Conservation (phyloP, 2,888 invertebrate genomes). For the Tortricodes alternella region DNA sequence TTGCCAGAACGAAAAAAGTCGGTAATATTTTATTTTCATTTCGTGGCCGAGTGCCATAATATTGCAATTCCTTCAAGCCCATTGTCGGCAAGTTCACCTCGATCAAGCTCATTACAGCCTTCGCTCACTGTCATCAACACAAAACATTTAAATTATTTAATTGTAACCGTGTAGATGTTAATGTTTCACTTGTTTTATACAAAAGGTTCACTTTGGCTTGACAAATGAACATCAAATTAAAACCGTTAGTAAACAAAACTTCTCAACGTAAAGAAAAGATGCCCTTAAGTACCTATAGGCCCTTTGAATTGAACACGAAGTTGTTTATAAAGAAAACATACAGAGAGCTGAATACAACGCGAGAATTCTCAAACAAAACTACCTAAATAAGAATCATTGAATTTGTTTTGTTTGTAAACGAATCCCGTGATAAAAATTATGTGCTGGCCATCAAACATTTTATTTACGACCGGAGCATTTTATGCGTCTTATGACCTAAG, state of each 20-base stretch:
- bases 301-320: conserved; percentile 12
- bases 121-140: conserved; percentile 55
- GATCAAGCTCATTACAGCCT: conserved; percentile 36
- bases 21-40: conserved; percentile 62
- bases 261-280: background rate
- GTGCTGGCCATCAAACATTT: conserved; percentile 28
- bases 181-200: background rate
- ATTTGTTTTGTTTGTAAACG: conserved; percentile 32
- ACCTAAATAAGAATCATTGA: conserved; percentile 26
- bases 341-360: conserved; percentile 8
- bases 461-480: conserved; percentile 24
- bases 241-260: background rate
- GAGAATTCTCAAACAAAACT: conserved; percentile 21
- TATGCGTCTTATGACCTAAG: conserved; percentile 28
- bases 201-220: background rate
- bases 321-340: conserved; percentile 29
- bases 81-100: conserved; percentile 29
- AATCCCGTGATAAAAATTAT: conserved; percentile 25
- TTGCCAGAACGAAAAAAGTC: conserved; percentile 55
- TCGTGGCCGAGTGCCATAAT: conserved; percentile 51
- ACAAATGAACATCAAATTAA: background rate
- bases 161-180: background rate
- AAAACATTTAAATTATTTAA: conserved; percentile 34
- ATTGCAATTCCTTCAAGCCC: conserved; percentile 50
- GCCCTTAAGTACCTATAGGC: background rate